Evolutionary conservation across 2,113 vertebrate species (phyloP), one percentile per base, ranked within the genome.

Genomic region (Puntigrus tetrazona): DNA sequence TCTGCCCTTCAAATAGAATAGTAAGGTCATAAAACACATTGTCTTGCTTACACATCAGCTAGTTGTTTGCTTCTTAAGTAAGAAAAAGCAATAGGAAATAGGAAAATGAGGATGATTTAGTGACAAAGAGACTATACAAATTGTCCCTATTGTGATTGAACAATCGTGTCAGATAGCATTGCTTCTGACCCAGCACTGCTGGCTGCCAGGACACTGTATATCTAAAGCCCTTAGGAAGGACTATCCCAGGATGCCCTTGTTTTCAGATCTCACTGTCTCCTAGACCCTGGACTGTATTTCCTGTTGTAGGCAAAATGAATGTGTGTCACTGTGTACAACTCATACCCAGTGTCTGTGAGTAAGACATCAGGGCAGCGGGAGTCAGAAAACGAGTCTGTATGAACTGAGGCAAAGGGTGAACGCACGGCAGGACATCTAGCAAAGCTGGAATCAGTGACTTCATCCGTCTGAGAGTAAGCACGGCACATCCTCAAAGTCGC

Each of bases 401-500:
- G 36, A 47, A 41, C 18, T 20, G 52, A 73, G 55, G 50, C 29
- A 65, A 81, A 81, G 41, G 47, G 41, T 29, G 52, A 38, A 43
- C 34, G 22, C 67, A 57, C 73, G 41, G 31, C 14, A 34, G 83
- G 47, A 50, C 13, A 41, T 25, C 38, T 36, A 67, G 20, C 29
- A 34, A 52, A 70, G 70, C 41, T 67, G 69, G 29, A 85, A 27
- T 29, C 65, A 59, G 22, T 82, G 59, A 75, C 50, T 82, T 86
- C 25, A 77, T 16, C 20, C 14, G 13, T 22, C 47, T 57, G 41
- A 80, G 8, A 38, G 70, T 72, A 38, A 72, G 55, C 34, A 43
- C 29, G 36, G 31, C 29, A 69, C 73, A 29, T 77, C 31, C 31
- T 50, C 5, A 31, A 55, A 6, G 29, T 78, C 50, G 18, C 9